phyloP scores from a whole-genome alignment of 2,113 vertebrate species.

The Odontesthes bonariensis region DNA sequence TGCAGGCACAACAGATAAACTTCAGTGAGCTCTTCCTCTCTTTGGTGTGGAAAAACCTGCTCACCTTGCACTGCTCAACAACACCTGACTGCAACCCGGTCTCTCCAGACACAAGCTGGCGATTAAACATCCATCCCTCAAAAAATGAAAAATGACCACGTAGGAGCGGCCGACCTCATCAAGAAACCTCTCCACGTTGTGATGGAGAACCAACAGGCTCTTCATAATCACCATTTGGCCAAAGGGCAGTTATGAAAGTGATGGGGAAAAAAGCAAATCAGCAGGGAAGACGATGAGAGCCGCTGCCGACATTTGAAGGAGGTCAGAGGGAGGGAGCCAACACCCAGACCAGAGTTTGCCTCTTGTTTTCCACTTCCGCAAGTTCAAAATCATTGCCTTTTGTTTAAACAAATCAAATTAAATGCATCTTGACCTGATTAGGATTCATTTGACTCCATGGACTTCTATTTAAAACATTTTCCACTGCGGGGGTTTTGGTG shows the following conservation, averaged over 20 bases:
- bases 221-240: conserved; percentile 10
- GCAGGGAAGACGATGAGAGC: conserved; percentile 17
- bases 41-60: background rate
- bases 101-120: background rate
- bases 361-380: background rate
- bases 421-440: no score
- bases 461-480: no score
- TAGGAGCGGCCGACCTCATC: background rate
- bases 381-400: background rate
- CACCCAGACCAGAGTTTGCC: background rate
- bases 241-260: background rate
- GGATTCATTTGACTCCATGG: no score
- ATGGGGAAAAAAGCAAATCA: conserved; percentile 4
- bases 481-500: no score
- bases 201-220: conserved; percentile 15
- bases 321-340: conserved; percentile 4
- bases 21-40: background rate
- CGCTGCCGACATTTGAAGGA: conserved; percentile 37
- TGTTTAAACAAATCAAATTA: background rate
- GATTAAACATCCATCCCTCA: conserved; percentile 9
- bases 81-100: background rate
- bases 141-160: background rate
- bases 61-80: conserved; percentile 20
- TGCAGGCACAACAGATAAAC: background rate
- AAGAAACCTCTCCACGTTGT: background rate